Percentiles rank a stretch among this genome's conserved stretches.
Evolutionary conservation across 92 coral and sea anemone genomes (phyloP).

Genomic region (Siderastrea siderea): DNA sequence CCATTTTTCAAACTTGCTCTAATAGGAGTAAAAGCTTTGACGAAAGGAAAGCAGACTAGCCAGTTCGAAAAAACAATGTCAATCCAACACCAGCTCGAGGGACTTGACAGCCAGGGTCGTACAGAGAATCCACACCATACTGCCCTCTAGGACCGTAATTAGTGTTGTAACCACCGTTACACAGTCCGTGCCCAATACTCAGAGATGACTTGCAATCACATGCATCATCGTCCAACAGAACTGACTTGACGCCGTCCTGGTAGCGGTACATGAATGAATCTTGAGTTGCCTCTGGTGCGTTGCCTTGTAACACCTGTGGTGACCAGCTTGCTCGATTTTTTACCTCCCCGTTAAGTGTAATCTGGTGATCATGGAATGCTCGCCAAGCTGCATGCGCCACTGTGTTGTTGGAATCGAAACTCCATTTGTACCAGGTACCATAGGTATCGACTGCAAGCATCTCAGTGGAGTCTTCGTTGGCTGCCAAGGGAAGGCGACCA

Average conservation of each 20-base stretch:
- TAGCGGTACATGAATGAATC: constrained; percentile 77
- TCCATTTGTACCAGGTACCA: constrained; percentile 64
- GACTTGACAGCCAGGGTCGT: constrained; percentile 51
- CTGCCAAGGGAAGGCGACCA: constrained; percentile 74
- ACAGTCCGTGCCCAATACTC: constrained; percentile 66
- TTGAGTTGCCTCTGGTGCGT: not conserved
- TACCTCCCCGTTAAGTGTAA: constrained; percentile 12
- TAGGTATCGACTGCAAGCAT: constrained; percentile 73
- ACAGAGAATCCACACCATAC: constrained; percentile 69
- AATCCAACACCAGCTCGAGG: constrained; percentile 67
- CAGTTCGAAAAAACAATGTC: constrained; percentile 52
- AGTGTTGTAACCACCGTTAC: not conserved
- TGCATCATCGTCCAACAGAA: constrained; percentile 67
- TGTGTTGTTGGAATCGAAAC: constrained; percentile 51
- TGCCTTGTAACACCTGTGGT: no score
- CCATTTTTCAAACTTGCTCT: no score
- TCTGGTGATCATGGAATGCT: constrained; percentile 80
- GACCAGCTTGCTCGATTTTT: no score
- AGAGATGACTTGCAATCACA: constrained; percentile 60
- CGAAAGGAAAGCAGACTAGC: no score
- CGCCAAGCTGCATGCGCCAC: constrained; percentile 75
- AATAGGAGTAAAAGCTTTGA: no score
- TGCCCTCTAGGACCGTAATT: constrained; percentile 23
- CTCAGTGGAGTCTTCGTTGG: constrained; percentile 65
- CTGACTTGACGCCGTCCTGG: constrained; percentile 69